Conservation (phyloP, 2,797 vertebrate species). For the Pseudochirops cupreus region DNA sequence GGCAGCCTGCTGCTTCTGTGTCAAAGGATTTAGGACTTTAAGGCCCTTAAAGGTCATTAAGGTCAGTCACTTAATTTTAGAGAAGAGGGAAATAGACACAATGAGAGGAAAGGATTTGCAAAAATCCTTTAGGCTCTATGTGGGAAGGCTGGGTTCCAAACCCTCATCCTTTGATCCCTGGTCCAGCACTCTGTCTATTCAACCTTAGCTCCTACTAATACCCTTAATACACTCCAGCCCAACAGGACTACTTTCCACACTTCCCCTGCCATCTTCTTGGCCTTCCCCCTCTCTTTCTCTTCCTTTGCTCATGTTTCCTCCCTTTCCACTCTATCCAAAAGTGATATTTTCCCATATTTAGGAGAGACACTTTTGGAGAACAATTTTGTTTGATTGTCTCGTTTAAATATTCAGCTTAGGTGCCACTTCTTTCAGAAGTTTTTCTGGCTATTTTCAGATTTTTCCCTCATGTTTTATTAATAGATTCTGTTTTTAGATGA, state of each 20-base stretch:
- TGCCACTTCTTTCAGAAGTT: not conserved
- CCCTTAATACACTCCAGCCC: not conserved
- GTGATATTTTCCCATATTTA: not conserved
- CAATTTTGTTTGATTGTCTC: not conserved
- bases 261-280: not conserved
- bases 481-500: not conserved
- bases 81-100: not conserved
- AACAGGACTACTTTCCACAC: not conserved
- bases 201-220: not conserved
- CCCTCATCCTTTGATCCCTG: not conserved
- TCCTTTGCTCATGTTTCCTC: not conserved
- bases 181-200: not conserved
- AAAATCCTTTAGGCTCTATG: not conserved
- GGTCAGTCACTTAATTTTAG: not conserved
- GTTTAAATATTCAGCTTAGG: not conserved
- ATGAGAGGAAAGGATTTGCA: not conserved
- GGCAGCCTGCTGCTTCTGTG: not conserved
- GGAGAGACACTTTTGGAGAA: not conserved
- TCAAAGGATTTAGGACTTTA: not conserved
- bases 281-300: not conserved
- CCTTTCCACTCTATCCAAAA: not conserved
- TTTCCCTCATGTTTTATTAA: not conserved
- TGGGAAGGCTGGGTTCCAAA: not conserved
- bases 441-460: not conserved
- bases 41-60: not conserved